Base-by-base conservation (phyloP, 2,888 invertebrate species). In the Saturnia japonica region DNA sequence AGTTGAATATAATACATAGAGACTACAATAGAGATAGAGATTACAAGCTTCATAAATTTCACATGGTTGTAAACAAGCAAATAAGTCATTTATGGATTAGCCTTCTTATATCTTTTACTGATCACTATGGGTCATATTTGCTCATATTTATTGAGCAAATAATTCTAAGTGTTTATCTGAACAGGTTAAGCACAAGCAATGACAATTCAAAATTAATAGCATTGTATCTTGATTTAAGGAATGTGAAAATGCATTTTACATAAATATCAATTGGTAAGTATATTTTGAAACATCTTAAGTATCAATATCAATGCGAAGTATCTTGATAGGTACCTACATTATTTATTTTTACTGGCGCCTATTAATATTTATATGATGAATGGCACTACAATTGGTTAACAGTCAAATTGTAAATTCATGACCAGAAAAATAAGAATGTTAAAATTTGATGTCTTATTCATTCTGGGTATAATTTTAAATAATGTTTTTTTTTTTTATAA, bases 311-410 rank as follows among this genome's bases (percentile, higher is more conserved):
- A 54, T 54, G 22, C 0, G 22, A 22, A 11, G 22, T 7, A 54
- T 7, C n/a, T 51, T 54, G 22, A 0, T 54, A 22, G 22, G 22
- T 7, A 54, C 19, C n/a, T 51, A 51, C n/a, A 19, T 51, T 8
- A n/a, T 51, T n/a, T 51, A 16, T 9, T 9, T 16, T 51, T n/a
- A n/a, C 34, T 34, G 34, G 34, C 6, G 34, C 34, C 34, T 34
- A 2, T 34, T 34, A 57, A 57, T 14, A 51, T 51, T 6, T 51
- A 51, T 14, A 57, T 57, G n/a, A n/a, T n/a, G n/a, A 57, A 57
- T 72, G 68, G 76, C 40, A 72, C 70, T 72, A 80, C 70, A 76
- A 80, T 78, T 62, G 80, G 78, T 80, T 78, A 78, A 77, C 75
- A 22, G 54, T 54, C 54, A 9, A 22, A 22, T 54, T 54, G 9